Evolutionary conservation across 2,113 vertebrate genomes (phyloP), one percentile per base, ranked within the genome.

Genomic region (Phaethornis superciliosus): DNA sequence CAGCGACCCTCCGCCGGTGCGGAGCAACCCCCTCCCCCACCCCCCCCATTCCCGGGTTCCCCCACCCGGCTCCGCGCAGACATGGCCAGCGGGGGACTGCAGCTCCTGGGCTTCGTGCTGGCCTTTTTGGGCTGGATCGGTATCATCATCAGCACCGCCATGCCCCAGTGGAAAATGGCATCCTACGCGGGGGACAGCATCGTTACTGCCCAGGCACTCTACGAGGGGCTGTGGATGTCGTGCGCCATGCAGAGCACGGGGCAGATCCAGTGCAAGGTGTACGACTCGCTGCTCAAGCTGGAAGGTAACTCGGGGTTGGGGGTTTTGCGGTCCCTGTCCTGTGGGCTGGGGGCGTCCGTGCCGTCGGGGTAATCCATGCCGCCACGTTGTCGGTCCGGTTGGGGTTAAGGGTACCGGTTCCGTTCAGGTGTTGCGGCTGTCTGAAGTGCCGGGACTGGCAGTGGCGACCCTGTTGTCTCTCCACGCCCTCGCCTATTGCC

Each of bases 171-270:
- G 99, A 99, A 98, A 94, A 98, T 97, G 74, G 96, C 97, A 78
- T 98, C 99, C 6, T 99, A 97, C 12, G 96, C 98, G 1, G 97
- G 97, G 33, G 98, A 98, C 96, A 99, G 99, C 97, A 99, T 99
- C 12, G 98, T 99, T 80, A 96, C 97, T 3, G 97, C 99, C 26
- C 99, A 99, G 96, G 98, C 97, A 47, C 94, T 99, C 95, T 98
- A 98, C 37, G 97, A 98, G 76, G 99, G 99, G 19, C 93, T 99
- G 30, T 99, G 99, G 99, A 98, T 98, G 98, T 97, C 96, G 75
- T 99, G 99, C 93, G 98, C 97, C 62, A 98, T 96, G n/a, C 99
- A 99, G 97, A 97, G 96, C 58, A 98, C 98, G 15, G 98, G 97
- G 24, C 97, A 97, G 90, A 96, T 99, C 51, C 98, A 97, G 58